These are phyloP conservation scores for Pocillopora grandis DNA, from an alignment of 92 coral and sea anemone genomes.

Conservation along the genomic window DNA sequence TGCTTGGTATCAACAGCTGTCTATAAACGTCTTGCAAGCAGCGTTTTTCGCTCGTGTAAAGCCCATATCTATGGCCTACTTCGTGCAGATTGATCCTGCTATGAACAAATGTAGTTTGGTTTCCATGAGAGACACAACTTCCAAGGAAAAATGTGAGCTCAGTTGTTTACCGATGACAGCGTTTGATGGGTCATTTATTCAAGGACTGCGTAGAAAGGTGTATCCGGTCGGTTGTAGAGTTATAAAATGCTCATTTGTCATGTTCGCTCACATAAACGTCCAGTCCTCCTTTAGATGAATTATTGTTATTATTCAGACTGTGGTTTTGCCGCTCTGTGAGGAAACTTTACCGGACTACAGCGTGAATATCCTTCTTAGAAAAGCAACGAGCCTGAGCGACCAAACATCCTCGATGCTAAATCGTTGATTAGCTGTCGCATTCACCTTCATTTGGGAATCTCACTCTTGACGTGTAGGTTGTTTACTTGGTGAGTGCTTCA, in stretches of 20 bases:
- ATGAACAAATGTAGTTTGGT: neutral
- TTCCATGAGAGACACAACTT: conserved; percentile 48
- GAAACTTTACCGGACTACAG: too few species aligned
- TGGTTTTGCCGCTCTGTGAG: neutral
- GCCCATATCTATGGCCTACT: neutral
- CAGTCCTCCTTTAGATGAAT: too few species aligned
- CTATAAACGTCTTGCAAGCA: neutral
- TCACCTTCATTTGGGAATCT: conserved; percentile 1
- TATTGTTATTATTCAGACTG: too few species aligned
- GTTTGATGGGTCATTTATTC: conserved; percentile 22
- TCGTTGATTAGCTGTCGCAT: too few species aligned
- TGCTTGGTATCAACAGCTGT: neutral
- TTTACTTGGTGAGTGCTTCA: neutral
- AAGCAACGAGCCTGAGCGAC: too few species aligned
- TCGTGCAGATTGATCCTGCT: neutral
- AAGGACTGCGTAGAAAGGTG: neutral
- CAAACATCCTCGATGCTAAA: too few species aligned
- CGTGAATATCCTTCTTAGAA: too few species aligned
- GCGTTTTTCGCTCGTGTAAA: neutral
- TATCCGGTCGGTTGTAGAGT: conserved; percentile 15
- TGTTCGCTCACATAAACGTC: neutral
- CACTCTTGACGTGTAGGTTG: conserved; percentile 2
- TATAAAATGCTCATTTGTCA: conserved; percentile 12
- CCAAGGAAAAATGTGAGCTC: conserved; percentile 36
- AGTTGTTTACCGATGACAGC: conserved; percentile 40